Evolutionary conservation across 2,888 invertebrate species (phyloP).

Genomic region (Glyphotaelius pellucidus): DNA sequence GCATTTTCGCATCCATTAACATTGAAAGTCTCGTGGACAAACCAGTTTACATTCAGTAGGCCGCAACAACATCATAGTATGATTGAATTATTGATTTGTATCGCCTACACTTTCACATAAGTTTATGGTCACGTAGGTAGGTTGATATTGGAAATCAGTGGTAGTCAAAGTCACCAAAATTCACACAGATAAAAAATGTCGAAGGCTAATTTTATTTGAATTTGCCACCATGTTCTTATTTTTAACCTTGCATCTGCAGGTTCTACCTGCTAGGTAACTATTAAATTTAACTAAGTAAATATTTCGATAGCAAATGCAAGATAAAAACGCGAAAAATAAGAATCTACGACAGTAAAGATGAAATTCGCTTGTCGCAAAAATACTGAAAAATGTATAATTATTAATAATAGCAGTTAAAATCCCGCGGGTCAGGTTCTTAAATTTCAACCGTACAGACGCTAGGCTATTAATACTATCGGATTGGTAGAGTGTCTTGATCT

Average conservation of each 20-base stretch:
- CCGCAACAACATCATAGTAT: background rate
- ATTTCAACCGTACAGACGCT: too few relatives aligned
- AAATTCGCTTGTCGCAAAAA: too few relatives aligned
- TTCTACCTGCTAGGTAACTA: background rate
- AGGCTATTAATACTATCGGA: too few relatives aligned
- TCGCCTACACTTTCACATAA: conserved; percentile 16
- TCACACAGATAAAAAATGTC: background rate
- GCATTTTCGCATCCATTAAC: too few relatives aligned
- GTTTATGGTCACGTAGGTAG: conserved; percentile 19
- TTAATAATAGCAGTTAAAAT: too few relatives aligned
- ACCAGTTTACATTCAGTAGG: background rate
- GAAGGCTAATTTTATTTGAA: background rate
- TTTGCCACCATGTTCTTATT: background rate
- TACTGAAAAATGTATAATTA: too few relatives aligned
- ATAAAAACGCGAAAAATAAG: too few relatives aligned
- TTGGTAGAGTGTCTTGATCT: too few relatives aligned
- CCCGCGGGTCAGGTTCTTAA: too few relatives aligned
- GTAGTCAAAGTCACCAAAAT: background rate
- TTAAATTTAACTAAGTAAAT: too few relatives aligned
- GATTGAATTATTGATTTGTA: background rate
- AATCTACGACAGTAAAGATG: too few relatives aligned
- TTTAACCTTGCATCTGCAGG: background rate
- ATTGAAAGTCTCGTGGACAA: background rate
- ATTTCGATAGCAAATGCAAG: too few relatives aligned
- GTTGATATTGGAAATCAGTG: background rate